Evolutionary conservation across 2,888 invertebrate species (phyloP).

Genomic region (Drosophila bunnanda): DNA sequence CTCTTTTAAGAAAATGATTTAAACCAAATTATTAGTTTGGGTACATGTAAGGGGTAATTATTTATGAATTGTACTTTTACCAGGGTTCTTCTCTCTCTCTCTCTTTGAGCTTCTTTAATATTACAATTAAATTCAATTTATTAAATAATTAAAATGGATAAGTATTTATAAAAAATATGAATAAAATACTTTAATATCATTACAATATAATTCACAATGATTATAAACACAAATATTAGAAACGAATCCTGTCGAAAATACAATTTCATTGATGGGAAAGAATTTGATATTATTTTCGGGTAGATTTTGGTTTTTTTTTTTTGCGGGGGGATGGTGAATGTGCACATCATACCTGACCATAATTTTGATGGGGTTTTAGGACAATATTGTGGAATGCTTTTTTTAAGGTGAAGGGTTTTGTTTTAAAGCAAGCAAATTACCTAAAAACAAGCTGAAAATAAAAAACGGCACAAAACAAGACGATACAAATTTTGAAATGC

Average conservation of each 20-base stretch:
- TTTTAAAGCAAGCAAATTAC: constrained; percentile 45
- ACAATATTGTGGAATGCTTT: constrained; percentile 27
- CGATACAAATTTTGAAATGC: constrained; percentile 21
- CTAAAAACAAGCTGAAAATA: constrained; percentile 50
- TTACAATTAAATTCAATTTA: too few species aligned
- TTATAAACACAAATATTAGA: too few species aligned
- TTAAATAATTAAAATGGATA: too few species aligned
- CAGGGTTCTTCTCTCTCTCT: too few species aligned
- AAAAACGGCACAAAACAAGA: constrained; percentile 47
- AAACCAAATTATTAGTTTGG: too few species aligned
- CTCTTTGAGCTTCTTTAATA: too few species aligned
- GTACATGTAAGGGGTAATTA: too few species aligned
- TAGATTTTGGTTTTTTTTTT: background rate
- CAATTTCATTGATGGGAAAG: background rate
- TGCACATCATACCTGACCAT: constrained; percentile 68
- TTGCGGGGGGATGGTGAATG: constrained; percentile 16
- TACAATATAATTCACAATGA: too few species aligned
- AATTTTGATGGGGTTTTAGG: constrained; percentile 49
- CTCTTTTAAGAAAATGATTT: too few species aligned
- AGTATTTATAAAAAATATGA: too few species aligned
- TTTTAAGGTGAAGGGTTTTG: constrained; percentile 25
- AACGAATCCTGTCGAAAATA: constrained; percentile 1
- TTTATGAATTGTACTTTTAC: too few species aligned
- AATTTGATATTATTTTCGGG: background rate
- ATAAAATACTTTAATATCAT: too few species aligned